Evolutionary conservation across 2,888 invertebrate genomes (phyloP), one percentile per base, ranked within the genome.

Genomic region (Drosophila lutescens): DNA sequence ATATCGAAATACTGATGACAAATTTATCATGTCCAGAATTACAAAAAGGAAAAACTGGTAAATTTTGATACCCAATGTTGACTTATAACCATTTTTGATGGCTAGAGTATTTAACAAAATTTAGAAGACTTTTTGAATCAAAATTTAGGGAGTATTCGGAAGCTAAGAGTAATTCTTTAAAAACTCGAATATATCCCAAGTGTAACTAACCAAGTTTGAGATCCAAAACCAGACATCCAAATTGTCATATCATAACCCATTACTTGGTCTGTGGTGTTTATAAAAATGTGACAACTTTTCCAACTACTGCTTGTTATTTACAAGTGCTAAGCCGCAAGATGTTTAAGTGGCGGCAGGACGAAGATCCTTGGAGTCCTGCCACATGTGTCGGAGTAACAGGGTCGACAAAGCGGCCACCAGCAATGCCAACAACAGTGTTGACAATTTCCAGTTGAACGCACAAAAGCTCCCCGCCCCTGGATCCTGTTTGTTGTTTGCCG

Each of bases 361-460:
- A 34, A 57, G 15, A 20, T 57, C 40, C 20, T 59, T 41, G 32
- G n/a, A 46, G 49, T 44, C 55, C 51, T 58, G 41, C 62, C 70
- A 62, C 70, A 76, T 74, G 58, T 73, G 74, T 34, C 32, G 38
- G 49, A 54, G 43, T 54, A 44, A 26, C 38, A 32, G 55, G 36
- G 53, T 60, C 57, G 38, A 53, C 74, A 73, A 65, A 59, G 62
- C 63, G 51, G 60, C 76, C 78, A 82, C 70, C 68, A 82, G 68
- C 79, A 77, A 80, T 78, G 81, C 62, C 63, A 62, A 75, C 84
- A 80, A 80, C 78, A 80, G 70, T 78, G 78, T 80, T 83, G 88
- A 88, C 83, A 88, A 76, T 78, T 84, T 87, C 79, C 80, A 87
- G 86, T 83, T 87, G 88, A 80, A 62, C 70, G 76, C 86, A 88